phyloP scores from a whole-genome alignment of 2,113 vertebrate genomes.

The Pteronura brasiliensis region DNA sequence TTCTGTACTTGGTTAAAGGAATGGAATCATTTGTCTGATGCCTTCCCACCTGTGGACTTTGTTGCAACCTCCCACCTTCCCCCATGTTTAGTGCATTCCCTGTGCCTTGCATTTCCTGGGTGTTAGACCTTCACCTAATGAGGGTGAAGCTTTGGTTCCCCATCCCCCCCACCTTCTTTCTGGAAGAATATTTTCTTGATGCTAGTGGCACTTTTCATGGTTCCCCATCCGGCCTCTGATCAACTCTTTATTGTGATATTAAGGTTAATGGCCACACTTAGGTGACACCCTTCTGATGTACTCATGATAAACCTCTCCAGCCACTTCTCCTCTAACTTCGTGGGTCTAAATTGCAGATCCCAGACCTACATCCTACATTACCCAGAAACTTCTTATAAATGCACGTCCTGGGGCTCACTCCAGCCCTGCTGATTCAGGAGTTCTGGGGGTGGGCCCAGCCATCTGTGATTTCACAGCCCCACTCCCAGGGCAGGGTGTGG shows the following conservation, averaged over 20 bases:
- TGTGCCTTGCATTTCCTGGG: not conserved
- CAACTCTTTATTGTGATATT: not conserved
- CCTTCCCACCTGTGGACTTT: not conserved
- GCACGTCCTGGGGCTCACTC: not conserved
- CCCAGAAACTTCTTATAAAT: not conserved
- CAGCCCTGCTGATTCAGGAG: not conserved
- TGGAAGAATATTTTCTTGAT: not conserved
- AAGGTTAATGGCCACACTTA: not conserved
- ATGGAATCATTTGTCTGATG: not conserved
- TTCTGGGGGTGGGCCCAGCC: not conserved
- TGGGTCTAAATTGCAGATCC: not conserved
- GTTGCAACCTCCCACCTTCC: accelerated
- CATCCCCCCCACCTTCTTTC: not conserved
- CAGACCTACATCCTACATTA: not conserved
- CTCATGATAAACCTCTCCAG: too few relatives aligned
- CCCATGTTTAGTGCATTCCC: not conserved
- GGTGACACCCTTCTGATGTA: not conserved
- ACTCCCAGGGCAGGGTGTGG: too few relatives aligned
- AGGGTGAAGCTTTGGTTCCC: too few relatives aligned
- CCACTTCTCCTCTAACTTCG: not conserved
- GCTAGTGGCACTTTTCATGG: too few relatives aligned
- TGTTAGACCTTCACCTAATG: not conserved
- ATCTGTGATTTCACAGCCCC: not conserved
- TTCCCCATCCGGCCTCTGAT: not conserved
- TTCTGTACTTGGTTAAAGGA: not conserved